These are phyloP conservation scores for Desmophyllum pertusum DNA, from an alignment of 92 coral and sea anemone genomes.

Conservation along the genomic window DNA sequence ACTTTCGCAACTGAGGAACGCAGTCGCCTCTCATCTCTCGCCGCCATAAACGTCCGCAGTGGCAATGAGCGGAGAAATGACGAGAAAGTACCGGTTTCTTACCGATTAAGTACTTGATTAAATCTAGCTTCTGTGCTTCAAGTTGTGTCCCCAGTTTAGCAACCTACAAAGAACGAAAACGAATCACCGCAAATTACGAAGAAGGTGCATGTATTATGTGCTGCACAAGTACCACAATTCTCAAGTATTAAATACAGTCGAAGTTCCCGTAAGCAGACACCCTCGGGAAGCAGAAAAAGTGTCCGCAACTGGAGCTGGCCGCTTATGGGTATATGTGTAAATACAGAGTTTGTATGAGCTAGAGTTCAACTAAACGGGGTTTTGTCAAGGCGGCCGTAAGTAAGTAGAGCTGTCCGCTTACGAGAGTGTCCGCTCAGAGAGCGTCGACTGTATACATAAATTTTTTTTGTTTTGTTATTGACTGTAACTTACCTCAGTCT, in stretches of 20 bases:
- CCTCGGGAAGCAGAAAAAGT: too few species aligned
- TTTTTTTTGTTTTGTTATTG: too few species aligned
- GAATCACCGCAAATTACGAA: not conserved
- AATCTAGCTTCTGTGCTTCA: conserved; percentile 95
- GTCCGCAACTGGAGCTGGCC: too few species aligned
- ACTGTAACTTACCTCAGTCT: conserved; percentile 76
- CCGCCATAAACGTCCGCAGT: not conserved
- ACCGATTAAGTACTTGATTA: conserved; percentile 97
- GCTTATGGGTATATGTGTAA: too few species aligned
- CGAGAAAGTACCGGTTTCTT: not conserved
- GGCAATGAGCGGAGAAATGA: not conserved
- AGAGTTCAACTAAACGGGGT: too few species aligned
- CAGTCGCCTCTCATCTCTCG: not conserved
- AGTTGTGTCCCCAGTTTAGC: conserved; percentile 95
- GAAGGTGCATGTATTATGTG: not conserved
- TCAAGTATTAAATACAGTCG: too few species aligned
- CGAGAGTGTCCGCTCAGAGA: too few species aligned
- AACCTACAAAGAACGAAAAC: conserved; percentile 51
- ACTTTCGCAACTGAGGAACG: not conserved
- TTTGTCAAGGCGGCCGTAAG: too few species aligned
- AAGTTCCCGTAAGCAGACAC: too few species aligned
- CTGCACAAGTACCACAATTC: not conserved
- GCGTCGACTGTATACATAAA: too few species aligned
- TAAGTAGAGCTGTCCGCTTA: too few species aligned
- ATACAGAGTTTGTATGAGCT: too few species aligned